Evolutionary conservation across 2,888 invertebrate genomes (phyloP), one percentile per base, ranked within the genome.

Genomic region (Melipona bicolor): DNA sequence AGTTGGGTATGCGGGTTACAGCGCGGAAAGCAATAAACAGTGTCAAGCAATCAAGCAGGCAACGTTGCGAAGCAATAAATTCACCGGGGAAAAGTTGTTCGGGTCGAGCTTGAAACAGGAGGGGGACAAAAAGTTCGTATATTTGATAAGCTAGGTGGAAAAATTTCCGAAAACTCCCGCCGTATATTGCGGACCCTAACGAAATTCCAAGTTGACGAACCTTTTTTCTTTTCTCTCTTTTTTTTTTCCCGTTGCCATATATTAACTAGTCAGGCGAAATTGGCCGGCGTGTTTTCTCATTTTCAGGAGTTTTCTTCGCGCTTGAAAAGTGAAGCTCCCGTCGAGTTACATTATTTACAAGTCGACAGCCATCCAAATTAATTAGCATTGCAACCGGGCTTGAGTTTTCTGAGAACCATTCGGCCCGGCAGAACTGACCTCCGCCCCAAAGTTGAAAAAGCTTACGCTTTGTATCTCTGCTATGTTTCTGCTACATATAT

Each of bases 81-180:
- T 77, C 62, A 11, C 4, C 11, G 36, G 50, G 52, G n/a, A 56
- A 43, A 80, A 80, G 77, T 56, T 70, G 32, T 17, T 6, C 27
- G 54, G n/a, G 6, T 17, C 11, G 13, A 43, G 71, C 19, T 59
- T 24, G 52, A 36, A 68, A n/a, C 54, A 52, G 19, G 52, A 52
- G 52, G 36, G 59, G 36, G 5, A 43, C 36, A 76, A 61, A 75
- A 68, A 70, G 69, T 77, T 77, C 21, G 77, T 64, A 71, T n/a
- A 77, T 70, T 80, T 70, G 64, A 77, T 50, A 69, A 32, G 77
- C 27, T n/a, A 15, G 56, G 15, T 56, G 56, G 15, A 56, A 56
- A 56, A 56, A 43, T 43, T 70, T 32, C n/a, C 52, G 59, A 43
- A 50, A 77, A 76, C 61, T 65, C 32, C 15, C 27, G 24, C 13